Base-by-base conservation (phyloP, 1,140 invertebrate genomes). In the Heliconius nattereri region DNA sequence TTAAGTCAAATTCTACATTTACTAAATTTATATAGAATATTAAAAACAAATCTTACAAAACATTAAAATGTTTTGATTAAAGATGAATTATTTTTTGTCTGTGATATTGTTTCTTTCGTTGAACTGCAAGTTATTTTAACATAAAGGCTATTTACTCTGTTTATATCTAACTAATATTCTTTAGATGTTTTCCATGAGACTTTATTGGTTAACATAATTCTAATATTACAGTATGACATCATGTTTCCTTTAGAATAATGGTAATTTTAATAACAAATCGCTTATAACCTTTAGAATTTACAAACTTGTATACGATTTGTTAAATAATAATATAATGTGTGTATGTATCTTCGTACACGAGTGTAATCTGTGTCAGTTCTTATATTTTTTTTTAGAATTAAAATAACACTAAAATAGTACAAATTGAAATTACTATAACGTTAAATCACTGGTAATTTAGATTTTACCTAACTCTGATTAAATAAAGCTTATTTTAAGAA, bases 211-310 rank as follows among this genome's bases (percentile, higher is more conserved):
- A 60, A 66, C 13, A 66, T 57, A 23, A 57, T 66, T 66, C 23
- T 66, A 66, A 66, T 0, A 29, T 26, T 26, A 66, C 9, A 16
- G 23, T 29, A 23, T n/a, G 60, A 66, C 60, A 66, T 66, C 60
- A 66, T 66, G 26, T 66, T 66, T 66, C 60, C 60, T 29, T 66
- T 66, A 29, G 29, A 66, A 16, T 66, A 66, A 66, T 26, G 8
- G 1, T 66, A 66, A 66, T 66, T 66, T 66, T 66, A 66, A 66
- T 66, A 66, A 66, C 60, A 66, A 29, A 66, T 66, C 11, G 60
- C 3, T 66, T 66, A 66, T 66, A 26, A 29, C 26, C 5, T 29
- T 26, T 13, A 16, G 0, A 11, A 16, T 66, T 66, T 29, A 66
- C 26, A 23, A 66, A 26, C 11, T 26, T 13, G 2, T 7, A 16